Base-by-base conservation (phyloP, 2,113 vertebrate species). In the Solea senegalensis region DNA sequence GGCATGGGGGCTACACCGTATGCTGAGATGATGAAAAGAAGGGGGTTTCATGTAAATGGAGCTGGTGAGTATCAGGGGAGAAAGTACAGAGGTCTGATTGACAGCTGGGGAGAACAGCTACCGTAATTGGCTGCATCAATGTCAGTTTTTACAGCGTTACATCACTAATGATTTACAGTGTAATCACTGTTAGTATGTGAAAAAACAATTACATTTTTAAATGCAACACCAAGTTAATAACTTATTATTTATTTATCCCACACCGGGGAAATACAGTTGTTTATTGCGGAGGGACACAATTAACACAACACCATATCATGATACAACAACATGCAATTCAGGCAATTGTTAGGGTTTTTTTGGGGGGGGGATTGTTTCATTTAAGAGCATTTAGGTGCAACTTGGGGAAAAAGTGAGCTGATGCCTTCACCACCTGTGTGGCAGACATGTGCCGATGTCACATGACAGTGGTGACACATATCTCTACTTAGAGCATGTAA, bases 31-130 rank as follows among this genome's bases (percentile, higher is more conserved):
- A 86, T 62, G 48, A 45, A 28, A 48, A 34, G 55, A 3, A 45
- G 49, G 44, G 13, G 40, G 52, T 34, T 66, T 50, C 41, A 46
- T 52, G 74, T 67, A 27, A 8, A 9, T 1, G 15, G 27, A 48
- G 51, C 40, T n/a, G 14, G 76, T 67, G 41, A 15, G 51, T 63
- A 54, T 40, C 51, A 16, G 72, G 53, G 8, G 0, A 0, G 63
- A 77, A 46, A 71, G 51, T 60, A 11, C 8, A 15, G 2, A 70
- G 43, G 54, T 57, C 65, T 63, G 34, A 79, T 57, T 67, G 55
- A 54, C 39, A 8, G 8, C 55, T 53, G 57, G 9, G 28, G 43
- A 12, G 67, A 16, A 49, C 5, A 51, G 41, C 50, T 5, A 16
- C 16, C 48, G 50, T 58, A 21, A 71, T 15, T 66, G 51, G 67